Evolutionary conservation across 2,113 vertebrate species (phyloP), one percentile per base, ranked within the genome.

Genomic region (Corvus moneduloides): DNA sequence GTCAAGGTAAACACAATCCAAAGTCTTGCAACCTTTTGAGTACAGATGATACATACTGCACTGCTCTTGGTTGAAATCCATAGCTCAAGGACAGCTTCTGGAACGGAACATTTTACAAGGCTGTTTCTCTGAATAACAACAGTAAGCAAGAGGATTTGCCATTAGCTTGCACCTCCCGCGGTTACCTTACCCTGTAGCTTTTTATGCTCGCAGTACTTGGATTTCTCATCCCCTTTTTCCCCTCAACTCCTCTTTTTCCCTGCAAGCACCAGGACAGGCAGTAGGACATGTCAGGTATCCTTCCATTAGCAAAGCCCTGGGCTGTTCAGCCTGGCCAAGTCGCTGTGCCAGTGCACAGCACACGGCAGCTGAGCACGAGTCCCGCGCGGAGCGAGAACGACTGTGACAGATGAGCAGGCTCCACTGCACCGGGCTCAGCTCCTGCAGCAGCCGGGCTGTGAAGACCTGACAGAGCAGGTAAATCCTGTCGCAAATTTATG

Each of bases 341-440:
- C 1, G 3, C 79, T 1, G 2, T 8, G 61, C 64, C 75, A 82
- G 88, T 43, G 16, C 63, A 21, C 3, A 63, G 11, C 32, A 17
- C 2, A 0, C 3, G 9, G 19, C 23, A 55, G 73, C 76, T 1
- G 13, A 77, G 76, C 55, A 19, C 1, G 1, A 56, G 67, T 2
- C 1, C 1, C 6, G 5, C 0, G 0, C 0, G 0, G 62, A 89
- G 72, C 23, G 11, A 51, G 72, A 75, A 3, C 0, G 2, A 4
- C 73, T 54, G 71, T 26, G 87, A 73, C 55, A 77, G 62, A 37
- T 0, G n/a, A 88, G 63, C 90, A 33, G 52, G 82, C 81, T 46
- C 61, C 2, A 1, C 63, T 1, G 19, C 37, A 8, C 71, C 0
- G 1, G 1, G 27, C 73, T 71, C 35, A 5, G 27, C 66, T 19